Evolutionary conservation across 2,113 vertebrate species (phyloP).

Genomic region (Lepus europaeus): DNA sequence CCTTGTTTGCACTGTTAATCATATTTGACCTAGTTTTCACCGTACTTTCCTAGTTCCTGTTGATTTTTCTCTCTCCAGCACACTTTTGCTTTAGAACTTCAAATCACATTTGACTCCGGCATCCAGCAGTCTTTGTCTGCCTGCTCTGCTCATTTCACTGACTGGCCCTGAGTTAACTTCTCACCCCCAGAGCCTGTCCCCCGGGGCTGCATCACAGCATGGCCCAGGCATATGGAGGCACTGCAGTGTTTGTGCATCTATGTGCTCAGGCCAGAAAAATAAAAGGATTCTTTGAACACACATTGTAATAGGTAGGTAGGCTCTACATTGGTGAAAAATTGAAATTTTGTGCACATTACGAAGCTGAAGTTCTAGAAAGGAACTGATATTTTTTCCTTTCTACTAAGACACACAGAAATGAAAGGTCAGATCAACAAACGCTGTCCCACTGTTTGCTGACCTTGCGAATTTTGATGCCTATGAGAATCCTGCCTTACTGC

Average conservation of each 20-base stretch:
- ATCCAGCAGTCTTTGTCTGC: not conserved
- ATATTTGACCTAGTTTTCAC: not conserved
- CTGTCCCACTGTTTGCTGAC: not conserved
- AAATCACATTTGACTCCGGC: not conserved
- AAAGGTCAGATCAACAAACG: not conserved
- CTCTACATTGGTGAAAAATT: not conserved
- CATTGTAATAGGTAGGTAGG: not conserved
- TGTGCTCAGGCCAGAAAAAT: not conserved
- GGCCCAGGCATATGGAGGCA: not conserved
- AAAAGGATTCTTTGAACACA: not conserved
- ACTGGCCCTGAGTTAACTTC: not conserved
- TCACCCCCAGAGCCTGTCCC: not conserved
- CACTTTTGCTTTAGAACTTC: not conserved
- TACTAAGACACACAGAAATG: not conserved
- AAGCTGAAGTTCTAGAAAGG: not conserved
- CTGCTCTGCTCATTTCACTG: not conserved
- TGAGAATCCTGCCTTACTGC: not conserved
- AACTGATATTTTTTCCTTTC: not conserved
- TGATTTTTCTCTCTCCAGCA: not conserved
- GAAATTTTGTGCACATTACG: not conserved
- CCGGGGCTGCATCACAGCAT: not conserved
- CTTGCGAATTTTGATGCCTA: not conserved
- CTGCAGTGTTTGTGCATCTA: not conserved
- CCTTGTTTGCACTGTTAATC: not conserved
- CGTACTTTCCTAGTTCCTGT: constrained; percentile 8